These are phyloP conservation scores for Grallaria varia DNA, from an alignment of 2,113 vertebrate genomes.

Conservation along the genomic window DNA sequence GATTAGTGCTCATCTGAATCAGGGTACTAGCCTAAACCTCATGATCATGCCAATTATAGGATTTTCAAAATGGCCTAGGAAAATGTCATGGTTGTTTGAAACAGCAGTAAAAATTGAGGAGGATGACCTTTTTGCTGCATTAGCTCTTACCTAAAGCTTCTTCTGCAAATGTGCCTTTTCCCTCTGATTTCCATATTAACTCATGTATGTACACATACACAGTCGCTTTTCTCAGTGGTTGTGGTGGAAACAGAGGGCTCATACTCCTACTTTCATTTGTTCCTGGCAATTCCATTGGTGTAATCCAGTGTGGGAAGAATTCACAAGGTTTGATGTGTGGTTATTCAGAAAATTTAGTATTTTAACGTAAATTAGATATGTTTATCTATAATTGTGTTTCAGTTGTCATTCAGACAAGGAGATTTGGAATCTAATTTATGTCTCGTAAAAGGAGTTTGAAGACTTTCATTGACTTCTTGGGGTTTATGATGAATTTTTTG, in stretches of 20 bases:
- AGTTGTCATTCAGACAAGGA: neutral
- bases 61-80: slow-evolving; percentile 30
- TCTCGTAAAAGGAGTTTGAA: neutral
- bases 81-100: slow-evolving; percentile 35
- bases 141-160: neutral
- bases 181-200: neutral
- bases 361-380: neutral
- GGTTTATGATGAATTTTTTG: neutral
- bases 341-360: neutral
- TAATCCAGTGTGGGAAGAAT: neutral
- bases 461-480: neutral
- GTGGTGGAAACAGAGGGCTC: neutral
- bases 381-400: neutral
- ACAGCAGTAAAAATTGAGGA: slow-evolving; percentile 14
- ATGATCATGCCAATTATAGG: neutral
- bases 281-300: neutral
- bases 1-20: neutral
- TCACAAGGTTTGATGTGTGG: neutral
- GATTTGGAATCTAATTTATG: neutral
- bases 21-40: neutral
- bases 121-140: slow-evolving; percentile 15
- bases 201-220: neutral
- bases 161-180: neutral
- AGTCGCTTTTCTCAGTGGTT: neutral
- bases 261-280: neutral